Percentiles rank a stretch among this genome's conserved stretches.
Conservation (phyloP, 1,140 invertebrate species). For the Aethina tumida region DNA sequence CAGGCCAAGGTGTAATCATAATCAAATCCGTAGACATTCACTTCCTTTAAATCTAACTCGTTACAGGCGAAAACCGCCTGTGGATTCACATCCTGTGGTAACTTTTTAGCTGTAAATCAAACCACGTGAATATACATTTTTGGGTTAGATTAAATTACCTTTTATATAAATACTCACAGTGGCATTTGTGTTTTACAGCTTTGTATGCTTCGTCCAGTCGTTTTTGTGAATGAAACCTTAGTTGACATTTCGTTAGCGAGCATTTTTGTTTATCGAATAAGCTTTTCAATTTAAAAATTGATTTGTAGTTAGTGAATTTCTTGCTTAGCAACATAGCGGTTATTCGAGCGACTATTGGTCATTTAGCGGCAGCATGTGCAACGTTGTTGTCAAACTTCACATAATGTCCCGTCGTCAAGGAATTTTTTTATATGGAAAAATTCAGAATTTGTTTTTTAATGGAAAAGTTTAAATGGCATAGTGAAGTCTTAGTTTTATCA, state of each 20-base stretch:
- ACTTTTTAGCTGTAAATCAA: conserved; percentile 64
- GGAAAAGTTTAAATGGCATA: no score
- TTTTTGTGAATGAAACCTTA: conserved; percentile 16
- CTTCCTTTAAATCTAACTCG: conserved; percentile 82
- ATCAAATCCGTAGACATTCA: conserved; percentile 96
- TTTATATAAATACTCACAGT: conserved; percentile 34
- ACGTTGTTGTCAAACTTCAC: no score
- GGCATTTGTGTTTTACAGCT: conserved; percentile 37
- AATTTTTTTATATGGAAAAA: no score
- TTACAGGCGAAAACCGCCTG: conserved; percentile 94
- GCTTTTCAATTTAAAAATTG: not conserved
- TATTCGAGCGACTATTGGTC: no score
- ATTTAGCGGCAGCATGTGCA: no score
- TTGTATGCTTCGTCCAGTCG: conserved; percentile 35
- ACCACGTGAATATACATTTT: conserved; percentile 6
- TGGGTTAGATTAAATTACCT: conserved; percentile 3
- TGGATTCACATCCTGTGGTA: conserved; percentile 75
- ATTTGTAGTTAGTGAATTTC: conserved; percentile 7
- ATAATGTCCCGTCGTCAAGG: no score
- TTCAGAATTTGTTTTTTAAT: no score
- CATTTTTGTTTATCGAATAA: conserved; percentile 9
- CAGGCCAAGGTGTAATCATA: conserved; percentile 98
- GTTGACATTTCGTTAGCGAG: conserved; percentile 9
- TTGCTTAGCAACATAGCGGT: conserved; percentile 20
- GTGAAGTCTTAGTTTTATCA: no score